These are phyloP conservation scores for Pygocentrus nattereri DNA, from an alignment of 2,797 vertebrate genomes.

Conservation along the genomic window DNA sequence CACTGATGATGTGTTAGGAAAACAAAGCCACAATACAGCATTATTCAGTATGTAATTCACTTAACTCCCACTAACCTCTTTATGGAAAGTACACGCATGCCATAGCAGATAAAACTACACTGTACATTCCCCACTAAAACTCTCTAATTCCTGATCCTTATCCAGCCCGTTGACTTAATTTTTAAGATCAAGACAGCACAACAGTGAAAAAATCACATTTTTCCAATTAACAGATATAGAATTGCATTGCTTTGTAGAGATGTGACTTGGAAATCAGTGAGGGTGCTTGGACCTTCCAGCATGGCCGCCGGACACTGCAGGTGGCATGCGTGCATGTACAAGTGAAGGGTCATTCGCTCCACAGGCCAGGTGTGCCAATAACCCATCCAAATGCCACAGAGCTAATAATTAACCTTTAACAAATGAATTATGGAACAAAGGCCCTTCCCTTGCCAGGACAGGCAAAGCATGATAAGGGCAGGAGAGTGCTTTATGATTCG, in stretches of 20 bases:
- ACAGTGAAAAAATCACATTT: background rate
- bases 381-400: slow-evolving; percentile 41
- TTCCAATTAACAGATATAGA: background rate
- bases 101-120: no score
- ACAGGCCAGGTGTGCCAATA: slow-evolving; percentile 1
- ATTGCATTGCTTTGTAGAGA: background rate
- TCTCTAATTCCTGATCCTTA: background rate
- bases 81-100: background rate
- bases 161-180: background rate
- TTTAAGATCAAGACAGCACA: no score
- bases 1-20: background rate
- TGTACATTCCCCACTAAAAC: background rate
- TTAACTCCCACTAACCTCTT: background rate
- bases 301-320: background rate
- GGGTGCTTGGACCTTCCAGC: background rate
- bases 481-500: background rate
- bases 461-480: slow-evolving; percentile 41
- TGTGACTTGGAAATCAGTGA: background rate
- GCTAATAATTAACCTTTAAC: slow-evolving; percentile 46
- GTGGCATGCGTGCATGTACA: slow-evolving; percentile 1
- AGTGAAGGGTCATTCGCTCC: slow-evolving; percentile 20
- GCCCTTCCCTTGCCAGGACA: background rate
- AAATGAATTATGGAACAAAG: slow-evolving; percentile 37
- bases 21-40: background rate
- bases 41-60: background rate